A percentile compares a stretch with the other conserved stretches of the same genome.
Conservation (phyloP, 2,113 vertebrate species). For the Mobula birostris region DNA sequence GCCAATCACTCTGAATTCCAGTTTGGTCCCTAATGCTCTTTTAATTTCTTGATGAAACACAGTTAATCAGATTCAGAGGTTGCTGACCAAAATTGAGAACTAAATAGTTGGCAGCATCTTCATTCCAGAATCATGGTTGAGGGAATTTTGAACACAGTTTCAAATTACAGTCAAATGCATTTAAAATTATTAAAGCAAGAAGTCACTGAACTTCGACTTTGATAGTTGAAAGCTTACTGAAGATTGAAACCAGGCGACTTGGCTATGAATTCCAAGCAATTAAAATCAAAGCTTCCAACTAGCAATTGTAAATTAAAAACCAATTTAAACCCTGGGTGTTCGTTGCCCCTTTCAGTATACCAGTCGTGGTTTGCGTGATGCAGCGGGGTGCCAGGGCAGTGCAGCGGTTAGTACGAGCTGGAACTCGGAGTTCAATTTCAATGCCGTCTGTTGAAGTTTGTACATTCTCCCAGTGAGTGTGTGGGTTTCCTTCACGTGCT, state of each 20-base stretch:
- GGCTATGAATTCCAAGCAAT: not conserved
- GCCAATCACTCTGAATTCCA: not conserved
- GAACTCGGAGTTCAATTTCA: too few species aligned
- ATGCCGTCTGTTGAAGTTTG: too few species aligned
- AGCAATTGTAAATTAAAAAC: not conserved
- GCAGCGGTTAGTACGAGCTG: too few species aligned
- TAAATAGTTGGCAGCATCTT: not conserved
- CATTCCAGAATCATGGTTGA: not conserved
- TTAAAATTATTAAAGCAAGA: not conserved
- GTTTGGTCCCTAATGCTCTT: not conserved
- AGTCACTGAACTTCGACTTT: not conserved
- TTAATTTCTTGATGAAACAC: not conserved
- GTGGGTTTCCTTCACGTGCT: too few species aligned
- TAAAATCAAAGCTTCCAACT: not conserved
- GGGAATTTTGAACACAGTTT: not conserved
- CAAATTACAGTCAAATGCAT: not conserved
- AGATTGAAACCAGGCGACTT: not conserved
- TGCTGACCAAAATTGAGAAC: not conserved
- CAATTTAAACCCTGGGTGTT: not conserved
- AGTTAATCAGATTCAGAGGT: not conserved
- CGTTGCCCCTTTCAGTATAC: not conserved
- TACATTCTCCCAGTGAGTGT: too few species aligned
- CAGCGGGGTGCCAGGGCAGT: too few species aligned
- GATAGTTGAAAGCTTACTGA: not conserved
- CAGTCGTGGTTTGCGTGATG: too few species aligned